Evolutionary conservation across 2,797 vertebrate species (phyloP).

Genomic region (Sciaenops ocellatus): DNA sequence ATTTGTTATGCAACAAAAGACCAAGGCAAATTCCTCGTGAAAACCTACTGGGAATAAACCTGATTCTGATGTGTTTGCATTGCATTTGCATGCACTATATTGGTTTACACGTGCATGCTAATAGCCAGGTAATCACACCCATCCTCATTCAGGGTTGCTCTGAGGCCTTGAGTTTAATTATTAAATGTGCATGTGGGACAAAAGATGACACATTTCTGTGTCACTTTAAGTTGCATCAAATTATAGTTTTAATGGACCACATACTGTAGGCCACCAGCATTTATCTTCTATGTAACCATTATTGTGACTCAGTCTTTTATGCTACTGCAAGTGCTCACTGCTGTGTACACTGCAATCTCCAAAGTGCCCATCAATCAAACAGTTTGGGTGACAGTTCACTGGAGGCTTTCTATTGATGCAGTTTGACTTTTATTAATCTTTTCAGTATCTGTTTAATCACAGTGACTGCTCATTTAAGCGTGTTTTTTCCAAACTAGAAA

Average conservation of each 20-base stretch:
- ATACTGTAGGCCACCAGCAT: background rate
- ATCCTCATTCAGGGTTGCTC: background rate
- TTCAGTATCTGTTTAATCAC: background rate
- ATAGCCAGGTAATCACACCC: background rate
- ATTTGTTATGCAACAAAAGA: too few relatives aligned
- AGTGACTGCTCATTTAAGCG: background rate
- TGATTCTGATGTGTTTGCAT: background rate
- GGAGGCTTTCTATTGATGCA: background rate
- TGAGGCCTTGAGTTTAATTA: background rate
- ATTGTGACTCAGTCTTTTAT: background rate
- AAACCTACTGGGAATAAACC: too few relatives aligned
- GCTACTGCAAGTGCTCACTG: background rate
- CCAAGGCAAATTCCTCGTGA: too few relatives aligned
- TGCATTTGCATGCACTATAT: too few relatives aligned
- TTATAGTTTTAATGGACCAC: background rate
- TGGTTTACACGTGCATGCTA: background rate
- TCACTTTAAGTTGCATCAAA: background rate
- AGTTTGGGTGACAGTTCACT: background rate
- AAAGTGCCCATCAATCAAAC: background rate
- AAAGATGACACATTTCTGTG: background rate
- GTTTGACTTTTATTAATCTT: background rate
- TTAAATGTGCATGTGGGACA: background rate
- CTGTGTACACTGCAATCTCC: background rate
- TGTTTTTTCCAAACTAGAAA: background rate
- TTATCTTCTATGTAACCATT: background rate